Conservation (phyloP, 2,797 vertebrate genomes). For the Enteromius paludinosus region DNA sequence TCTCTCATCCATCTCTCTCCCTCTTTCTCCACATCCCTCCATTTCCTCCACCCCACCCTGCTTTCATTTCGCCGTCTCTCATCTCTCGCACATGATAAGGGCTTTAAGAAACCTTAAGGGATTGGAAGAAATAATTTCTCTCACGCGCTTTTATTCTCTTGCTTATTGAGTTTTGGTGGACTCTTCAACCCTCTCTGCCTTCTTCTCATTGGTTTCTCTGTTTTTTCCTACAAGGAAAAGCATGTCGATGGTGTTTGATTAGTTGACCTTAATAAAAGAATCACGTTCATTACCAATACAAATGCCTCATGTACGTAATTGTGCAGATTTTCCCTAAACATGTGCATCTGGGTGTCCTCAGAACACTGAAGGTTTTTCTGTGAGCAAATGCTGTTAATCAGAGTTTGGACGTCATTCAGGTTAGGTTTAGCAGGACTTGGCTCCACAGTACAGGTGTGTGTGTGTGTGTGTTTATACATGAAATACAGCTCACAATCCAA, state of each 20-base stretch:
- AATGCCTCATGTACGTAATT: background rate
- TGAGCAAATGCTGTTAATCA: slow-evolving; percentile 20
- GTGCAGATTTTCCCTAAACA: background rate
- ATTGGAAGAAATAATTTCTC: background rate
- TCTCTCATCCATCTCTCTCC: slow-evolving; percentile 42
- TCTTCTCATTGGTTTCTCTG: background rate
- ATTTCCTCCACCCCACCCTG: slow-evolving; percentile 23
- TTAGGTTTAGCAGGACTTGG: slow-evolving; percentile 11
- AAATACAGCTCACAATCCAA: slow-evolving; percentile 1
- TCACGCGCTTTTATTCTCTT: background rate
- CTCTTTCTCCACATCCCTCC: slow-evolving; percentile 39
- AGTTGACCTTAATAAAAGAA: background rate
- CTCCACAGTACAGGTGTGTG: slow-evolving; percentile 19
- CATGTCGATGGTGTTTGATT: background rate
- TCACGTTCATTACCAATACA: background rate
- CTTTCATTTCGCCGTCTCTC: slow-evolving; percentile 16
- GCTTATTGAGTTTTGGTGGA: background rate
- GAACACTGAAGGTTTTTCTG: background rate
- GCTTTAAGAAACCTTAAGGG: background rate
- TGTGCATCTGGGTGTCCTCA: slow-evolving; percentile 1
- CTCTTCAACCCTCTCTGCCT: background rate
- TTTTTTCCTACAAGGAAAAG: background rate
- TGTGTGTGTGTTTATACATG: slow-evolving; percentile 12
- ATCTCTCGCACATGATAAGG: slow-evolving; percentile 16
- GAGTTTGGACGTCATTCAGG: slow-evolving; percentile 9